These are phyloP conservation scores for Choloepus didactylus DNA, from an alignment of 2,797 vertebrate species.

Conservation along the genomic window DNA sequence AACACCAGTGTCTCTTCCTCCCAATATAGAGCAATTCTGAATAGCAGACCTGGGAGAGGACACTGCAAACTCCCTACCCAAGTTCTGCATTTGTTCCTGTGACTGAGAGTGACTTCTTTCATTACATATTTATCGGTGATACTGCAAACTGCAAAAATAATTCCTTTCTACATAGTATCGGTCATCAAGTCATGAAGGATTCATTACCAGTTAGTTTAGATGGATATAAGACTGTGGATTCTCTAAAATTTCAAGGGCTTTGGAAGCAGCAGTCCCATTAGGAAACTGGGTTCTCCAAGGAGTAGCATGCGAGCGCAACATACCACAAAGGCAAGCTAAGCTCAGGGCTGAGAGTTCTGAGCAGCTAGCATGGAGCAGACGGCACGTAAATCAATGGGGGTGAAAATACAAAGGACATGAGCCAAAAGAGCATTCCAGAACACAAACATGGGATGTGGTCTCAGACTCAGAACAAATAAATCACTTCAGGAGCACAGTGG, in stretches of 20 bases:
- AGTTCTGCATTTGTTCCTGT: conserved; percentile 4
- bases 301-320: background rate
- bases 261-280: background rate
- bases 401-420: conserved; percentile 25
- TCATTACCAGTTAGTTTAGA: background rate
- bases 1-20: background rate
- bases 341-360: background rate
- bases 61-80: background rate
- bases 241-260: background rate
- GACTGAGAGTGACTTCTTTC: background rate
- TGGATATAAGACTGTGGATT: accelerated
- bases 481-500: background rate
- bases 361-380: background rate
- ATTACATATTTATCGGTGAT: background rate
- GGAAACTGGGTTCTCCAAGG: background rate
- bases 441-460: background rate
- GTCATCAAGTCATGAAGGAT: background rate
- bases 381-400: background rate
- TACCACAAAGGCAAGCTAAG: background rate
- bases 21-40: background rate
- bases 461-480: conserved; percentile 13
- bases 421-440: background rate
- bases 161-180: background rate
- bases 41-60: background rate
- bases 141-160: background rate